These are phyloP conservation scores for Eupithecia subumbrata DNA, from an alignment of 2,888 invertebrate species.

Conservation along the genomic window DNA sequence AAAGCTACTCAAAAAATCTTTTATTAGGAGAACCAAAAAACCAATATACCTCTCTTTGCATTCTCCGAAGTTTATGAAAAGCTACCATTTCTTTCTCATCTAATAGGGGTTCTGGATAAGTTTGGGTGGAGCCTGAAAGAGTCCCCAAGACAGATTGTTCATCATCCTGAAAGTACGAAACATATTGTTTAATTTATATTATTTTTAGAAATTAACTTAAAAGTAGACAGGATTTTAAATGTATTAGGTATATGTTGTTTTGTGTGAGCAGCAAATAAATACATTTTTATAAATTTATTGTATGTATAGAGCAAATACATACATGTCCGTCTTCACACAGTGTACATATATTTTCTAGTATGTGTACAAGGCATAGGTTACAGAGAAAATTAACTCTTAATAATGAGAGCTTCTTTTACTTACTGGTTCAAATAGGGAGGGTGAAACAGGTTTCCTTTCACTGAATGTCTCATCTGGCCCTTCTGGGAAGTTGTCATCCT, in stretches of 20 bases:
- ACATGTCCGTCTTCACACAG: not conserved
- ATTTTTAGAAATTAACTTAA: not conserved
- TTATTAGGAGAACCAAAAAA: not conserved
- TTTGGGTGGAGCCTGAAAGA: constrained; percentile 65
- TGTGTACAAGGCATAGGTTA: too few species aligned
- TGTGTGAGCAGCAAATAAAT: too few species aligned
- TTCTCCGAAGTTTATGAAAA: constrained; percentile 88
- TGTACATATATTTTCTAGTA: too few species aligned
- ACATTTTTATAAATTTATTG: too few species aligned
- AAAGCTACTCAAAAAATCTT: not conserved
- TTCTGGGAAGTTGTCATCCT: constrained; percentile 91
- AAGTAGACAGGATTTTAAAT: not conserved
- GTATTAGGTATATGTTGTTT: too few species aligned
- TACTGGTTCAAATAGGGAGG: constrained; percentile 25
- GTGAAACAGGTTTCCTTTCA: constrained; percentile 66
- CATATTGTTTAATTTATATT: not conserved
- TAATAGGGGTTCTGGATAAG: constrained; percentile 82
- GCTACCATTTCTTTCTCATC: constrained; percentile 87
- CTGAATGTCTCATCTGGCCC: constrained; percentile 83
- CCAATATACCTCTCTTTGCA: constrained; percentile 72
- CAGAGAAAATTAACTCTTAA: not conserved
- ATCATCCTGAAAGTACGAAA: constrained; percentile 55
- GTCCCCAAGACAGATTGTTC: constrained; percentile 73
- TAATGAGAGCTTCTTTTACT: constrained; percentile 13
- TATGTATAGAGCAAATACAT: too few species aligned